Base-by-base conservation (phyloP, 2,888 invertebrate genomes). In the Acronicta aceris region DNA sequence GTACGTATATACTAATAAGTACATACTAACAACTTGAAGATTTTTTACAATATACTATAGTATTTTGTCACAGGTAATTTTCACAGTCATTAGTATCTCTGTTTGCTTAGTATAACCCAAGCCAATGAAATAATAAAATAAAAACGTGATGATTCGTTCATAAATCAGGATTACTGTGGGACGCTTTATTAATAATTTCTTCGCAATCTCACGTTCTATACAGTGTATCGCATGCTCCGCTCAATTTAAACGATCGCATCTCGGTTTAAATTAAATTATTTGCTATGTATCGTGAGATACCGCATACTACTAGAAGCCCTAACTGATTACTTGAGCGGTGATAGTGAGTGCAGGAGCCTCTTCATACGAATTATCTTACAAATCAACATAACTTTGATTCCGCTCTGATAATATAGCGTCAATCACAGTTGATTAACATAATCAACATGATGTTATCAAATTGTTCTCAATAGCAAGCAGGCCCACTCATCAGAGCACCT, bases 381-480 rank as follows among this genome's bases (percentile, higher is more conserved):
- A 27, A 51, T 55, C 56, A 56, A 57, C 25, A 40, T 57, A 54
- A 55, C 48, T 48, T 56, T 33, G 45, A 30, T 43, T 30, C 25
- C 27, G 42, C 42, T 47, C 51, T 42, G 57, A 47, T 57, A 60
- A 62, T 54, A 61, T 55, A 40, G 56, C 50, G 47, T 57, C 69
- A 65, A 75, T 75, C 61, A 64, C 65, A 74, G 69, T 54, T 71
- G 59, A 55, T 58, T 64, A 74, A 71, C 63, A 75, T 71, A 57
- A 55, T 58, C 61, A 74, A 71, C 63, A 75, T 61, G 45, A 59
- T 54, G 17, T 55, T 40, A 59, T 41, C 6, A 54, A 36, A 58
- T 48, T 59, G 51, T 17, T 49, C 17, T 52, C 21, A 21, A 21
- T 21, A 30, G 54, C 25, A 50, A 55, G 65, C 54, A 57, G 57